Base-by-base conservation (phyloP, 2,113 vertebrate species). In the Toxostoma redivivum region DNA sequence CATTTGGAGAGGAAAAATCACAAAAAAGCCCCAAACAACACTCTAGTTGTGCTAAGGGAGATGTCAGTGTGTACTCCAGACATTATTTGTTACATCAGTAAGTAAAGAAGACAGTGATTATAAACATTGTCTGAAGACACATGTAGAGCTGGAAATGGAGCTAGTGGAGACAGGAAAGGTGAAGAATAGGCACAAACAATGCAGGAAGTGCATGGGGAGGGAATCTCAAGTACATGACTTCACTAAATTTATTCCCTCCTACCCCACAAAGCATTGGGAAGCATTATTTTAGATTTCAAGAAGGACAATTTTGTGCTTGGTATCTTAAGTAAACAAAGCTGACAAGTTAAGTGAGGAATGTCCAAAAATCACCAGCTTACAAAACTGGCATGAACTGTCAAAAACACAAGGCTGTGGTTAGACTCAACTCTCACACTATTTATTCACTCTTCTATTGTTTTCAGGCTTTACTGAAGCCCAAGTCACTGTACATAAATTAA, bases 31-130 rank as follows among this genome's bases (percentile, higher is more conserved):
- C 17, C 37, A 21, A 65, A 57, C 14, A 74, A 11, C 7, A 4
- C 20, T n/a, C 23, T 0, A 9, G 16, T 15, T 53, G 31, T 25
- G 48, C 27, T 33, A 35, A 20, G 9, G 0, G 15, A 81, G 20
- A 66, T 58, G 74, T 62, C 42, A 58, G 37, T 30, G 4, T 11
- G 12, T 42, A 27, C 23, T 69, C 23, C 30, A 74, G 33, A 21
- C 19, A 20, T 25, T 16, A 35, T 30, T 54, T 42, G 24, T 54
- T 22, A 50, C 1, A 1, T 33, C 51, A 74, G 5, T 15, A 78
- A 37, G 9, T 67, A 50, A 50, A 72, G 9, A 70, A n/a, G 22
- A 27, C 1, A 67, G n/a, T 14, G 25, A 79, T 67, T 40, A 45
- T 30, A 50, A 94, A 54, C 17, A 8, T 11, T 42, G 40, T n/a